A percentile compares a stretch with the other conserved stretches of the same genome.
phyloP scores from a whole-genome alignment of 1,140 invertebrate species.

The Temnothorax nylanderi region DNA sequence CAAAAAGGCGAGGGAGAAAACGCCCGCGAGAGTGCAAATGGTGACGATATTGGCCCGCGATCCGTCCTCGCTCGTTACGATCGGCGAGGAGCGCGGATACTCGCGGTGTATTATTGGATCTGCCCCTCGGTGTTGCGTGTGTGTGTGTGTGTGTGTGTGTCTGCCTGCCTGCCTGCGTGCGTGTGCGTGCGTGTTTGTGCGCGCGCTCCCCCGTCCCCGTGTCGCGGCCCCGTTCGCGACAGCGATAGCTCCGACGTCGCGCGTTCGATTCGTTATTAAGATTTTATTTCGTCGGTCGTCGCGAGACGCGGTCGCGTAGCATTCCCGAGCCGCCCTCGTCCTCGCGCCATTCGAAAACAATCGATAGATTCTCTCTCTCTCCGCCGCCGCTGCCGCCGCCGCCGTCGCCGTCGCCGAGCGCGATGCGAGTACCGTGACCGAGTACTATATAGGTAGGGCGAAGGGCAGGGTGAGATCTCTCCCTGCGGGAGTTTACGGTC shows the following conservation, averaged over 20 bases:
- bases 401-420: neutral
- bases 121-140: neutral
- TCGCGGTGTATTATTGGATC: conserved; percentile 23
- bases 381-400: neutral
- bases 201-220: too few species aligned
- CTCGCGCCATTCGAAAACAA: conserved; percentile 31
- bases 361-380: conserved; percentile 4
- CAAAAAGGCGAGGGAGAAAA: neutral
- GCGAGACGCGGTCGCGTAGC: neutral
- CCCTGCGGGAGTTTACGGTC: neutral
- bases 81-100: neutral
- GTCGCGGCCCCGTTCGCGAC: neutral
- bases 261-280: neutral
- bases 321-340: neutral
- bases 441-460: neutral
- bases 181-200: neutral
- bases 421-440: neutral
- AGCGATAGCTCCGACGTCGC: neutral
- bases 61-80: neutral
- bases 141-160: neutral
- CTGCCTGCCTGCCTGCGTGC: neutral
- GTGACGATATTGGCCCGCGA: neutral
- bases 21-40: neutral
- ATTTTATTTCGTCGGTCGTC: neutral
- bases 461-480: neutral